These are phyloP conservation scores for Cossypha dichroa DNA, from an alignment of 2,797 vertebrate species.

Conservation along the genomic window DNA sequence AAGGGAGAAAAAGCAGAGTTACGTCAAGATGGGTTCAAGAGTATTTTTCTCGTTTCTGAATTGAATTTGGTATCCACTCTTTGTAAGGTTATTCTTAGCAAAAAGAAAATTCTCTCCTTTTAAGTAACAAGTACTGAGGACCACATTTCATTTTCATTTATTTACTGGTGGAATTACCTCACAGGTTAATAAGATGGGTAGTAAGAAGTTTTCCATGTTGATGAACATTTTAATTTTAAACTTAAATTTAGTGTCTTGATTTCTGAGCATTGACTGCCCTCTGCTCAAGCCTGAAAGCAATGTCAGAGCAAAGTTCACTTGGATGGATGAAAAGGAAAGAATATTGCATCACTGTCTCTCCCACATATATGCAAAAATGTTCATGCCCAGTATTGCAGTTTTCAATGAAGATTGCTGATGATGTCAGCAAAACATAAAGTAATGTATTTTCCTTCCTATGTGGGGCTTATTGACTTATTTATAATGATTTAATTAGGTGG, in stretches of 20 bases:
- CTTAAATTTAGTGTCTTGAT: background rate
- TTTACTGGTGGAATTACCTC: background rate
- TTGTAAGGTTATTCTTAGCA: background rate
- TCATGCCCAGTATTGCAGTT: background rate
- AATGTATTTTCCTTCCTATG: background rate
- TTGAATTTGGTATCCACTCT: background rate
- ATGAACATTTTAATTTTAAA: background rate
- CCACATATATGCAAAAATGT: background rate
- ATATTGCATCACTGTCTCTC: background rate
- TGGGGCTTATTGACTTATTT: background rate
- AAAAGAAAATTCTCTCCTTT: background rate
- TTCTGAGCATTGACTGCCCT: background rate
- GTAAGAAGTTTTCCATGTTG: background rate
- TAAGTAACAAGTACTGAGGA: background rate
- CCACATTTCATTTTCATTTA: background rate
- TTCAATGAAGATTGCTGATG: background rate
- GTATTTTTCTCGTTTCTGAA: conserved; percentile 30
- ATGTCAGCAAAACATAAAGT: background rate
- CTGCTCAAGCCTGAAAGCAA: background rate
- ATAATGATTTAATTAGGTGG: background rate
- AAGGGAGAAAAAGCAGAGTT: conserved; percentile 4
- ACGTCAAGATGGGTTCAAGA: background rate
- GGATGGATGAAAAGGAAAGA: background rate
- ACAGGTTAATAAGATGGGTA: background rate
- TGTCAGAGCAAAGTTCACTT: background rate